Conservation (phyloP, 2,888 invertebrate genomes). For the Tetramorium bicarinatum region DNA sequence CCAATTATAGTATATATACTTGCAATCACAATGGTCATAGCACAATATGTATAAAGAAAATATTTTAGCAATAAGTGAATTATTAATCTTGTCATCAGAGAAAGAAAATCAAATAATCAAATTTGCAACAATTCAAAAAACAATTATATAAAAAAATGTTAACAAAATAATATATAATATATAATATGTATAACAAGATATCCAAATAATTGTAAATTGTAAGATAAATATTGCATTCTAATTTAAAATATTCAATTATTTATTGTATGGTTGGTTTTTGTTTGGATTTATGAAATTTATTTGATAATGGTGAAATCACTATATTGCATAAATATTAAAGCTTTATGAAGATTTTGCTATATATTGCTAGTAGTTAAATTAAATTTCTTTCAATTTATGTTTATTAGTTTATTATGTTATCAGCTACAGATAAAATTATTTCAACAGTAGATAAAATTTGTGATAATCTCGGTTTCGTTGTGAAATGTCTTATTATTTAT, state of each 20-base stretch:
- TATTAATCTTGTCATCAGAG: background rate
- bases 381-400: background rate
- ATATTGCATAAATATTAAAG: background rate
- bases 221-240: background rate
- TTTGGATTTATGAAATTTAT: background rate
- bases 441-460: background rate
- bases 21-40: too few relatives aligned
- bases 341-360: background rate
- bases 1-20: too few relatives aligned
- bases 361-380: background rate
- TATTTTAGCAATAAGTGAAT: constrained; percentile 63
- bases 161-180: too few relatives aligned
- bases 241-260: background rate
- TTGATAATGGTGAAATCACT: background rate
- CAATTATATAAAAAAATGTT: background rate
- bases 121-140: background rate
- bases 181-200: constrained; percentile 6
- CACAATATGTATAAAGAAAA: background rate
- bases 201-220: constrained; percentile 9
- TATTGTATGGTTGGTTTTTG: background rate
- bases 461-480: background rate
- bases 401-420: background rate
- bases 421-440: constrained; percentile 7
- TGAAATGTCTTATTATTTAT: background rate
- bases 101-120: background rate